phyloP scores from a whole-genome alignment of 2,797 vertebrate species.

The Sebastes umbrosus region DNA sequence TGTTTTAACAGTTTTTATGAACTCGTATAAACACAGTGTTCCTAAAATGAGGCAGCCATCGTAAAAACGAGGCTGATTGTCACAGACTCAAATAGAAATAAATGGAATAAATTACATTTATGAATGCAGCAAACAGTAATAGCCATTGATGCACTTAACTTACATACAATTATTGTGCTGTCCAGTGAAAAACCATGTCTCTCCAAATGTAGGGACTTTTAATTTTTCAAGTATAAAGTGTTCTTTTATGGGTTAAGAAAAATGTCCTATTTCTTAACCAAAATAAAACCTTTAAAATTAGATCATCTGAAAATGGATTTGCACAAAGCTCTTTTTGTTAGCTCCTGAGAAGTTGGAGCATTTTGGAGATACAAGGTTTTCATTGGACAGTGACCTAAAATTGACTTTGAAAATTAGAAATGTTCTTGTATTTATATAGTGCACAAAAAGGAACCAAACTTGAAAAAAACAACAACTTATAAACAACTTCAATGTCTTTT shows the following conservation, averaged over 20 bases:
- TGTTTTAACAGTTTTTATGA: conserved; percentile 56
- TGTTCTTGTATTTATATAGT: neutral
- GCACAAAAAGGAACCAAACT: neutral
- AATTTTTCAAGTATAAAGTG: neutral
- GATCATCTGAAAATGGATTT: neutral
- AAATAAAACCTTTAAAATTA: neutral
- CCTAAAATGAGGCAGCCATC: conserved; percentile 8
- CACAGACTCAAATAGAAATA: neutral
- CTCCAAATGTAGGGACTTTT: neutral
- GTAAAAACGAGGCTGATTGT: conserved; percentile 20
- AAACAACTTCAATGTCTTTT: neutral
- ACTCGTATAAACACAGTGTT: conserved; percentile 31
- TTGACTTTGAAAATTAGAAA: neutral
- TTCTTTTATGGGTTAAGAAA: neutral
- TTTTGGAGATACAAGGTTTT: neutral
- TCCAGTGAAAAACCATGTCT: neutral
- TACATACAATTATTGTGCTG: neutral
- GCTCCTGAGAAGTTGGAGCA: neutral
- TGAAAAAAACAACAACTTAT: fast-evolving
- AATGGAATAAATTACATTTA: conserved; percentile 6
- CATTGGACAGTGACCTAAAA: neutral
- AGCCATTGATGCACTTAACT: neutral
- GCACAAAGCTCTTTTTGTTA: neutral
- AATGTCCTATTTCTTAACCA: neutral
- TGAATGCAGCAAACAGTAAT: neutral